A percentile compares a stretch with the other conserved stretches of the same genome.
phyloP scores from a whole-genome alignment of 2,113 vertebrate genomes.

The Brachyhypopomus occidentalis region DNA sequence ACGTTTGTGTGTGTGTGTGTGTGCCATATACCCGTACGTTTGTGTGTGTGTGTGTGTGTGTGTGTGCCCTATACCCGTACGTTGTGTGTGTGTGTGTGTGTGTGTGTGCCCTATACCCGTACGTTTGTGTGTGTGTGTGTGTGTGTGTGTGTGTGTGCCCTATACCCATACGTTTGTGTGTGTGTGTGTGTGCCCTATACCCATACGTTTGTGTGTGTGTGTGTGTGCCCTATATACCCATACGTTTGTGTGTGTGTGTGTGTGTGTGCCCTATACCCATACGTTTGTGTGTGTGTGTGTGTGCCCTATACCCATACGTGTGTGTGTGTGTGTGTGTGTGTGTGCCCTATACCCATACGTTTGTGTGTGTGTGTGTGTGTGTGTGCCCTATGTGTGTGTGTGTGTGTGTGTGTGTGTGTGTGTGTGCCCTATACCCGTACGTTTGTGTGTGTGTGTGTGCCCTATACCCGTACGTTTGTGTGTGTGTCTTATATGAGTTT shows the following conservation, averaged over 20 bases:
- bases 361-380: neutral
- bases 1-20: slow-evolving; percentile 64
- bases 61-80: slow-evolving; percentile 82
- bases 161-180: slow-evolving; percentile 77
- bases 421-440: slow-evolving; percentile 74
- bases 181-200: slow-evolving; percentile 53
- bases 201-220: slow-evolving; percentile 73
- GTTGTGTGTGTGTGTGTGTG: slow-evolving; percentile 55
- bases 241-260: slow-evolving; percentile 69
- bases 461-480: no score
- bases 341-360: slow-evolving; percentile 84
- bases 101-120: slow-evolving; percentile 76
- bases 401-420: neutral
- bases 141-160: no score
- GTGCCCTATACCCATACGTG: slow-evolving; percentile 79
- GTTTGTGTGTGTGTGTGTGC: slow-evolving; percentile 55
- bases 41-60: neutral
- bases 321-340: neutral
- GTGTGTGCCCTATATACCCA: slow-evolving; percentile 64
- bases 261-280: slow-evolving; percentile 74
- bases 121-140: slow-evolving; percentile 64
- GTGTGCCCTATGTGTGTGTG: no score
- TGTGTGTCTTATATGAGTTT: neutral
- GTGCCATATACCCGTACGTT: slow-evolving; percentile 80
- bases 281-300: slow-evolving; percentile 64